Evolutionary conservation across 1,140 invertebrate genomes (phyloP).

Genomic region (Atopsyche davidsoni): DNA sequence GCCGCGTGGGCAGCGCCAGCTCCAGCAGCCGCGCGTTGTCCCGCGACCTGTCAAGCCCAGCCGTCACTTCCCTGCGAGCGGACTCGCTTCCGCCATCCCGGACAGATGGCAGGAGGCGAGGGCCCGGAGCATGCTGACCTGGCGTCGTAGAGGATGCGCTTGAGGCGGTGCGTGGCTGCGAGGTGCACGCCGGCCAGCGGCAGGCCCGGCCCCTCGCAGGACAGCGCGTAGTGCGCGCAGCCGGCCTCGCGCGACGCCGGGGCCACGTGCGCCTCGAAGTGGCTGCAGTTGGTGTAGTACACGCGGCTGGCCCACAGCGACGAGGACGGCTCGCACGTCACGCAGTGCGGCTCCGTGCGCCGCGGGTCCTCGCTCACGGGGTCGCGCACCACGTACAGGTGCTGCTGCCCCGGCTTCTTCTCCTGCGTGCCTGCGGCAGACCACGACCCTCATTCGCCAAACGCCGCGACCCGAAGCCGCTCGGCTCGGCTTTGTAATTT

Average conservation of each 20-base stretch:
- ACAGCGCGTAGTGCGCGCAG: constrained; percentile 66
- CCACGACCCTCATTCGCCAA: too few species aligned
- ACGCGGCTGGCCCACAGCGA: constrained; percentile 64
- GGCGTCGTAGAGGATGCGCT: constrained; percentile 69
- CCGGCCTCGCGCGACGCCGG: constrained; percentile 48
- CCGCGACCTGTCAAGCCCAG: constrained; percentile 50
- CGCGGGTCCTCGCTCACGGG: constrained; percentile 62
- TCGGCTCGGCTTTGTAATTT: too few species aligned
- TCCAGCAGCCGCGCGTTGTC: constrained; percentile 57
- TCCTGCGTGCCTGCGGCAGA: constrained; percentile 58
- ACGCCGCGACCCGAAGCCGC: too few species aligned
- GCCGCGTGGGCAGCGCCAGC: constrained; percentile 65
- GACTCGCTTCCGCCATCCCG: too few species aligned
- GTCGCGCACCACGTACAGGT: constrained; percentile 75
- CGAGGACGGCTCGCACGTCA: constrained; percentile 69
- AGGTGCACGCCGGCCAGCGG: constrained; percentile 72
- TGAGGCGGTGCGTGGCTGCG: constrained; percentile 61
- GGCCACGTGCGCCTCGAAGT: constrained; percentile 66
- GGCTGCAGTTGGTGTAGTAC: constrained; percentile 74
- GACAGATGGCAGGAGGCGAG: too few species aligned
- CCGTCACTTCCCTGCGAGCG: too few species aligned
- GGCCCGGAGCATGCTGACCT: too few species aligned
- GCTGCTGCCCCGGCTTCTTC: constrained; percentile 73
- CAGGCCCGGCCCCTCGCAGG: constrained; percentile 72
- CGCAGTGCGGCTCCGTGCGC: constrained; percentile 67